These are phyloP conservation scores for Mantis religiosa DNA, from an alignment of 2,888 invertebrate species.

Conservation along the genomic window DNA sequence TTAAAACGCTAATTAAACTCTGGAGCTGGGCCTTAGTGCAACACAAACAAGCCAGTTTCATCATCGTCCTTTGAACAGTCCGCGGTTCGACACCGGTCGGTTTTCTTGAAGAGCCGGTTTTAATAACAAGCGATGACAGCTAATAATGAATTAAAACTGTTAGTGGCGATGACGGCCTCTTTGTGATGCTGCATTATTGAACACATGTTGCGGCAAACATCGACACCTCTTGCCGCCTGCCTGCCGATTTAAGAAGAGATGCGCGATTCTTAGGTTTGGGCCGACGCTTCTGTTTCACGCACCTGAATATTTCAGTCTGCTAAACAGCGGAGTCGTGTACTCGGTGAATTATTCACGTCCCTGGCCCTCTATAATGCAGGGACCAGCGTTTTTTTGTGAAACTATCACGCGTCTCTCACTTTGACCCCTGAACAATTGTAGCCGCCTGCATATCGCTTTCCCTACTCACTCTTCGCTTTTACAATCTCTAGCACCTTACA, in stretches of 20 bases:
- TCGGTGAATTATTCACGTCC: conserved; percentile 29
- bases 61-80: not conserved
- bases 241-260: not conserved
- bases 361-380: conserved; percentile 3
- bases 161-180: conserved; percentile 19
- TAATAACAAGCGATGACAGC: not conserved
- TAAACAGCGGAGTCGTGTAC: conserved; percentile 33
- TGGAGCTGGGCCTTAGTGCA: conserved; percentile 35
- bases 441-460: not conserved
- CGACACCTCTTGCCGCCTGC: not conserved
- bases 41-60: not conserved
- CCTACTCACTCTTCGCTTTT: not conserved
- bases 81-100: not conserved
- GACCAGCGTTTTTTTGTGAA: not conserved
- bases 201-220: not conserved
- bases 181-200: not conserved
- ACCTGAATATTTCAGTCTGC: conserved; percentile 31
- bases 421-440: not conserved
- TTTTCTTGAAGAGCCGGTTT: not conserved
- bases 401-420: not conserved
- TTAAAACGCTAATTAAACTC: conserved; percentile 47
- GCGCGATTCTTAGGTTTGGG: not conserved
- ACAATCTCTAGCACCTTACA: no score
- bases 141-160: conserved; percentile 27
- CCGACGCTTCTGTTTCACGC: conserved; percentile 14